Percentiles rank a stretch among this genome's conserved stretches.
Conservation (phyloP, 2,797 vertebrate genomes). For the Clarias pachynema region DNA sequence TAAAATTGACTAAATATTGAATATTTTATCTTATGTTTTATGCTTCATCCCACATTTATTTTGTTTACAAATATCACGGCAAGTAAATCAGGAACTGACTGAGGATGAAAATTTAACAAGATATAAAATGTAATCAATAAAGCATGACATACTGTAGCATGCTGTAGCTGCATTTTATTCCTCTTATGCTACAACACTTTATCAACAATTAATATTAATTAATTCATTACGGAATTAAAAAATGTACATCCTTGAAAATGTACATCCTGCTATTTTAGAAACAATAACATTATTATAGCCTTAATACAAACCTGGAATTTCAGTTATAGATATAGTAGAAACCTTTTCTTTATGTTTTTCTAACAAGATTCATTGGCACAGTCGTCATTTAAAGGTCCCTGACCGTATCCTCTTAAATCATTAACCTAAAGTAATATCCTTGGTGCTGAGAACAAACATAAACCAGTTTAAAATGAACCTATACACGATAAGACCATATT, state of each 20-base stretch:
- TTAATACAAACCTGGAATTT: no score
- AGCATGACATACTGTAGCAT: background rate
- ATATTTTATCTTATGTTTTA: background rate
- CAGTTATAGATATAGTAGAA: background rate
- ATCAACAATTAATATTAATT: background rate
- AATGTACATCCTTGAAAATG: background rate
- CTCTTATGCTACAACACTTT: background rate
- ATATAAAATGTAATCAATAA: background rate
- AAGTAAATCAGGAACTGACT: background rate
- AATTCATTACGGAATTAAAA: background rate
- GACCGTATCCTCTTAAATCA: background rate
- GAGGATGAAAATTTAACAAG: background rate
- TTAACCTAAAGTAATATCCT: background rate
- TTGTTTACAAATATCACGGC: background rate
- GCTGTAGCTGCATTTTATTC: background rate
- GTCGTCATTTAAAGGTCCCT: background rate
- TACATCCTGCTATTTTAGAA: no score
- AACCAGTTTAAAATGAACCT: background rate
- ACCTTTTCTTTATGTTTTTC: background rate
- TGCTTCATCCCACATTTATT: background rate
- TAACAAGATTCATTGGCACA: background rate
- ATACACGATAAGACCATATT: background rate
- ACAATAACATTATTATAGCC: no score
- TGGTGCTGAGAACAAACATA: background rate
- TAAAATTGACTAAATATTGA: no score